A percentile compares a stretch with the other conserved stretches of the same genome.
Conservation (phyloP, 1,140 invertebrate genomes). For the Onthophagus taurus region DNA sequence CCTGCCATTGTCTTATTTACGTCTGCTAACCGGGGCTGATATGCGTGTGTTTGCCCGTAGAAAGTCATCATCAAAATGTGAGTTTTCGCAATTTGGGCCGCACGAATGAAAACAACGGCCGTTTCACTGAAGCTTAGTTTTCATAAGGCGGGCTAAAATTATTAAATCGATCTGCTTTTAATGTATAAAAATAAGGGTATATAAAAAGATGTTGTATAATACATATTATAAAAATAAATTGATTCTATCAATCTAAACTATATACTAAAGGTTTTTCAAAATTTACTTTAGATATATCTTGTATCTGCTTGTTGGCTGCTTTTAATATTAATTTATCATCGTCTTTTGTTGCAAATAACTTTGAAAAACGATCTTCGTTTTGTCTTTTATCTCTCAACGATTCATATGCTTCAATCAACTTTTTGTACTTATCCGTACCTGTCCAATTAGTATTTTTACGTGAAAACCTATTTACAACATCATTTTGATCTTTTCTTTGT, state of each 20-base stretch:
- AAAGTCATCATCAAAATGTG: neutral
- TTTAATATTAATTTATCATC: neutral
- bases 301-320: constrained; percentile 2
- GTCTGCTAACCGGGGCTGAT: no score
- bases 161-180: neutral
- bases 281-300: constrained; percentile 11
- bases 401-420: constrained; percentile 15
- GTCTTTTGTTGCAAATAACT: constrained; percentile 14
- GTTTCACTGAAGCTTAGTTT: neutral
- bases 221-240: neutral
- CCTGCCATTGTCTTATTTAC: no score
- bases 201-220: constrained; percentile 8
- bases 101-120: no score
- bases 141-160: neutral
- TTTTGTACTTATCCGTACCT: constrained; percentile 14
- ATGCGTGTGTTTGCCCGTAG: neutral
- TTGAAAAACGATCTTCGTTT: constrained; percentile 15
- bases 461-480: no score
- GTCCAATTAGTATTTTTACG: neutral
- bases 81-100: neutral
- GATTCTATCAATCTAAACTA: constrained; percentile 11
- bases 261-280: constrained; percentile 9
- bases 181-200: constrained; percentile 5
- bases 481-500: neutral
- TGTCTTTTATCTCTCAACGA: constrained; percentile 15